These are phyloP conservation scores for Harpagoxenus sublaevis DNA, from an alignment of 2,888 invertebrate genomes.

Conservation along the genomic window DNA sequence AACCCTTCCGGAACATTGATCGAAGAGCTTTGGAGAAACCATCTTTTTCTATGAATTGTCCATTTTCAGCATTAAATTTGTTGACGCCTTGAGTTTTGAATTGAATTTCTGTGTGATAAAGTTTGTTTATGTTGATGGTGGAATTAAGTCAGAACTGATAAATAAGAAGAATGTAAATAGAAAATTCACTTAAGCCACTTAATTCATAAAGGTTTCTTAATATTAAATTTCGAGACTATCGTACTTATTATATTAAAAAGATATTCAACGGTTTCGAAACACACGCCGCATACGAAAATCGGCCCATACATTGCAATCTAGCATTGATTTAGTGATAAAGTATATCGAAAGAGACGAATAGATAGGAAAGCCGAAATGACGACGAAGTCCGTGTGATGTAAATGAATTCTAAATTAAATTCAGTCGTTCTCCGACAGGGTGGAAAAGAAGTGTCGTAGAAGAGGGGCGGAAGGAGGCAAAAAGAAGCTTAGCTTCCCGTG, in stretches of 20 bases:
- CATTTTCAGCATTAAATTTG: conserved; percentile 2
- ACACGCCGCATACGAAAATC: not conserved
- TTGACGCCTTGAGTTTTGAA: not conserved
- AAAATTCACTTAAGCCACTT: not conserved
- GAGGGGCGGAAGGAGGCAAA: not conserved
- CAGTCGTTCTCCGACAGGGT: conserved; percentile 53
- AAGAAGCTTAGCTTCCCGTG: conserved; percentile 41
- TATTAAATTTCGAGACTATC: not conserved
- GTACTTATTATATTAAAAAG: not conserved
- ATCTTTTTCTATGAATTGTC: not conserved
- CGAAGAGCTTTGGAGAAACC: not conserved
- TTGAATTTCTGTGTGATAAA: not conserved
- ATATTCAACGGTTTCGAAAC: not conserved
- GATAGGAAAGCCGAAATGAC: conserved; percentile 38
- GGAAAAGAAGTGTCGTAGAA: conserved; percentile 45
- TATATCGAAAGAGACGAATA: not conserved
- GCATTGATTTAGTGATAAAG: conserved; percentile 8
- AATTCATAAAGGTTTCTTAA: not conserved
- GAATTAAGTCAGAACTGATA: not conserved
- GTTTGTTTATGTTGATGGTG: not conserved
- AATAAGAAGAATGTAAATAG: not conserved
- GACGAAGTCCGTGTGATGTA: conserved; percentile 68
- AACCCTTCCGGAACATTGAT: not conserved
- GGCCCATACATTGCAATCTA: not conserved
- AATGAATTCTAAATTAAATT: conserved; percentile 79